Conservation (phyloP, 2,113 vertebrate genomes). For the Gobiocypris rarus region DNA sequence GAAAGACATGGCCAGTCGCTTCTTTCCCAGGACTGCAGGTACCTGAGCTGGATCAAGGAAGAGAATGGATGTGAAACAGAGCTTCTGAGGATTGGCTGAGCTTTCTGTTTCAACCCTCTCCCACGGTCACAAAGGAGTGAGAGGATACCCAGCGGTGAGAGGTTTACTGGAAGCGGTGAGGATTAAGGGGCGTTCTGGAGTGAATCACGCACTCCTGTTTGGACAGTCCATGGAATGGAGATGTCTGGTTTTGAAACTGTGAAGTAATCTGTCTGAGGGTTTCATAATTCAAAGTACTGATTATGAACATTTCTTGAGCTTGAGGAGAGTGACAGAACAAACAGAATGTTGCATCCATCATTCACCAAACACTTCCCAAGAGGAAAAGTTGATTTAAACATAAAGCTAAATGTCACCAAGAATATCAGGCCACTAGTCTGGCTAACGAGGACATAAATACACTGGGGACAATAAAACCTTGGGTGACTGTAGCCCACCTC, state of each 20-base stretch:
- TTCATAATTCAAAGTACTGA: background rate
- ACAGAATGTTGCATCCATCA: background rate
- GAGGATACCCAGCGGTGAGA: constrained; percentile 31
- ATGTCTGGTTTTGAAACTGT: background rate
- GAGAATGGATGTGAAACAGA: constrained; percentile 44
- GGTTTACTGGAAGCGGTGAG: constrained; percentile 14
- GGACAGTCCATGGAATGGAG: background rate
- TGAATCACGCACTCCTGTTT: background rate
- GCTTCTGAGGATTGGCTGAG: constrained; percentile 45
- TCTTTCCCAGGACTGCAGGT: constrained; percentile 48
- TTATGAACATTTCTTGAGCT: background rate
- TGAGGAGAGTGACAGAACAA: background rate
- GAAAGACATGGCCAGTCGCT: constrained; percentile 16
- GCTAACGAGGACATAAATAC: constrained; percentile 39
- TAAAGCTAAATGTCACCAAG: background rate
- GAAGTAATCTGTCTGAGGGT: background rate
- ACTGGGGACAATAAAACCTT: constrained; percentile 47
- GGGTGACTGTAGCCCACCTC: constrained; percentile 57
- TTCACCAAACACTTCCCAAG: background rate
- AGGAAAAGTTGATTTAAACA: constrained; percentile 27
- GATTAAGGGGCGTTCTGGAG: constrained; percentile 22
- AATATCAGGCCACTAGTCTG: constrained; percentile 9
- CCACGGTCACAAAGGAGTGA: constrained; percentile 51
- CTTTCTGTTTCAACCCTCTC: constrained; percentile 46
- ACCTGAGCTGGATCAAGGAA: constrained; percentile 42